Base-by-base conservation (phyloP, 2,797 vertebrate genomes). In the Prunella strophiata region DNA sequence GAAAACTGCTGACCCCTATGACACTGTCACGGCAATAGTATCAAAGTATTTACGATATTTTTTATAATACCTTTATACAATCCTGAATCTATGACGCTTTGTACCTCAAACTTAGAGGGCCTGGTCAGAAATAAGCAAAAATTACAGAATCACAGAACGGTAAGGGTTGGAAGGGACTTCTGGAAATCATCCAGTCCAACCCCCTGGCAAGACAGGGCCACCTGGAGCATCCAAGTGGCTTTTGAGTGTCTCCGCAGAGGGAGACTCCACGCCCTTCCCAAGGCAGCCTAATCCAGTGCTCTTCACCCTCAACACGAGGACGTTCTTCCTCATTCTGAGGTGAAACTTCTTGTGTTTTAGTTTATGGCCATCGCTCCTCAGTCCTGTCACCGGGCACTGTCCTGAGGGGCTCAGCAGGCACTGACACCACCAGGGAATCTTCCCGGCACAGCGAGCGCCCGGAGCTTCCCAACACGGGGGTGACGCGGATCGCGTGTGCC, bases 11-110 rank as follows among this genome's bases (percentile, higher is more conserved):
- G 26, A 38, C 26, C 66, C 42, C 51, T 23, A 13, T 1, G 3
- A 65, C 7, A 61, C 8, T 5, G 2, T 38, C 43, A 47, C 0
- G 4, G 34, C 47, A 57, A 42, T 0, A 1, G 5, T 8, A 75
- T 7, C 32, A 22, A 74, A 38, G 16, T 2, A 38, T 3, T 52
- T 59, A 27, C 10, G 2, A 3, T 9, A 14, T 3, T 16, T 8
- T 36, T 50, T 14, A 19, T 6, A 57, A 15, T 4, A 72, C 3
- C 26, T 27, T 30, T 52, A n/a, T 4, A 16, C 3, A 9, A 26
- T 14, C 51, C 40, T 23, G 19, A 38, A n/a, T 2, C 45, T 1
- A 32, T 1, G 13, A n/a, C 3, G 40, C 34, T 76, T 58, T 65
- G n/a, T 47, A 81, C 40, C 51, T 62, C 58, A 21, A 32, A 27